Base-by-base conservation (phyloP, 2,888 invertebrate genomes). In the Philereme transversata region DNA sequence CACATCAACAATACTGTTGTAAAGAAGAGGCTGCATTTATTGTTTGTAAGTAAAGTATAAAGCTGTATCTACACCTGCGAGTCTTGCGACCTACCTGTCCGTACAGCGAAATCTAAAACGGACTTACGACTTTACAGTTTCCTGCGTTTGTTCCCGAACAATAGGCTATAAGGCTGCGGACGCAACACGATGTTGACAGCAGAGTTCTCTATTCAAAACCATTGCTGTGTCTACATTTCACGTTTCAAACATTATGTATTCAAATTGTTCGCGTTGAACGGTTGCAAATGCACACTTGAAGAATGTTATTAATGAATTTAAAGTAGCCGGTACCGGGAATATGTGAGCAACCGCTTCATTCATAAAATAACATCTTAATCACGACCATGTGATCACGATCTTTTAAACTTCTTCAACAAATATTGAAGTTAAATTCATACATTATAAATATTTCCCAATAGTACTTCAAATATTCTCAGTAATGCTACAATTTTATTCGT, bases 61-160 rank as follows among this genome's bases (percentile, higher is more conserved):
- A 60, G 54, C 51, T 43, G 51, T 49, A 52, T 59, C 52, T 50
- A 87, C 88, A 90, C 90, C 88, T 90, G 90, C 88, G 82, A 85
- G 87, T 86, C 90, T 88, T 90, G 90, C 88, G 82, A 85, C 87
- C 87, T 90, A 90, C 90, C 91, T 90, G 90, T 78, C 86, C 85
- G 89, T 81, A 84, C 83, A 74, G 84, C 86, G 84, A 89, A 90
- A 86, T 85, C 82, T 86, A 81, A 80, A 86, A 84, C 84, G 82
- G 84, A 86, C 87, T 90, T 88, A 87, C 87, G 82, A 88, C 84
- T 88, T 85, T 85, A 87, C 87, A 85, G 89, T 91, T 91, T 92
- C 92, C 92, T 90, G 89, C 85, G 83, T 89, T 90, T 90, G 90
- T 89, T 85, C 79, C 70, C 77, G 76, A 88, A 92, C 90, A 91